These are phyloP conservation scores for Thymelicus sylvestris DNA, from an alignment of 2,888 invertebrate genomes.

Conservation along the genomic window DNA sequence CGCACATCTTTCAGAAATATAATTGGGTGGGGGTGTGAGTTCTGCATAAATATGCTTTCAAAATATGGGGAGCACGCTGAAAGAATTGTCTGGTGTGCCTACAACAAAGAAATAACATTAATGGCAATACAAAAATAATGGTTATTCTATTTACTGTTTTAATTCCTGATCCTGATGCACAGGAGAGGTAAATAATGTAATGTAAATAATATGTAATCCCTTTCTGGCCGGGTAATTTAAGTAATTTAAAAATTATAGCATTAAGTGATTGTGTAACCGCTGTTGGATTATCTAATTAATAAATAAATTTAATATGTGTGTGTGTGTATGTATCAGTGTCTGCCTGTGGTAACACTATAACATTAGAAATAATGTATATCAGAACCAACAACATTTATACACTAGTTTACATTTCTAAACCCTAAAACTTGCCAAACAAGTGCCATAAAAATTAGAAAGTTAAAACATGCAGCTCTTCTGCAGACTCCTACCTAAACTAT, in stretches of 20 bases:
- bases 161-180: too few species aligned
- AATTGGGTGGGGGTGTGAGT: slow-evolving; percentile 95
- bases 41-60: slow-evolving; percentile 95
- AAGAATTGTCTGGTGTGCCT: slow-evolving; percentile 96
- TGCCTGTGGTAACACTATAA: neutral
- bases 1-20: slow-evolving; percentile 97
- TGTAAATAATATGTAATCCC: too few species aligned
- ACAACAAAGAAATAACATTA: slow-evolving; percentile 60
- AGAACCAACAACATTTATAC: slow-evolving; percentile 5
- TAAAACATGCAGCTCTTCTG: slow-evolving; percentile 71
- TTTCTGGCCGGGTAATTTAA: too few species aligned
- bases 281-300: too few species aligned
- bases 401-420: slow-evolving; percentile 61
- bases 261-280: too few species aligned
- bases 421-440: slow-evolving; percentile 77
- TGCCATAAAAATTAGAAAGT: slow-evolving; percentile 81
- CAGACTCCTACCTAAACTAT: slow-evolving; percentile 65
- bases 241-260: too few species aligned
- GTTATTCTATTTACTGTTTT: too few species aligned
- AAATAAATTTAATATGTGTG: too few species aligned
- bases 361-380: neutral
- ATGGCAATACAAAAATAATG: neutral
- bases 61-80: slow-evolving; percentile 98
- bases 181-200: too few species aligned
- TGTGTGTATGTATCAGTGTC: too few species aligned